Base-by-base conservation (phyloP, 2,113 vertebrate genomes). In the Nycticebus coucang region DNA sequence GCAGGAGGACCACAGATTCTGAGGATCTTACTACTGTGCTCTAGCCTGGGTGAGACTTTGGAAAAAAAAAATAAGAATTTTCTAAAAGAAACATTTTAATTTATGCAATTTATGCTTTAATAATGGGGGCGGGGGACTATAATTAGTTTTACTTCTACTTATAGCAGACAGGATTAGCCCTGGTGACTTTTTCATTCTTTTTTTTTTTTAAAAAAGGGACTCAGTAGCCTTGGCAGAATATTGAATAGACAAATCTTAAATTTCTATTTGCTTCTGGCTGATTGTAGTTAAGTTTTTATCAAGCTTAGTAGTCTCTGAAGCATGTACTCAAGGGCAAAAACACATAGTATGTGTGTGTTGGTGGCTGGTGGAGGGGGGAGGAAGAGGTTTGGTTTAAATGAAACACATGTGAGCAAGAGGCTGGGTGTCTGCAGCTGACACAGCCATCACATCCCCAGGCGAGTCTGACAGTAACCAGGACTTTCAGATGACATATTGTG, bases 381-480 rank as follows among this genome's bases (percentile, higher is more conserved):
- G 4, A 2, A 30, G 26, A 55, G 91, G 82, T 68, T 2, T 17
- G 30, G 13, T 57, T 95, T 69, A 81, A 87, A 94, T 41, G 87
- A 95, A 96, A 93, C 87, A 80, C 28, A 86, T 86, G 57, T 80
- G 53, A 71, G 50, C 45, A 62, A 93, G 83, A 95, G 79, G 37
- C 95, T 78, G 68, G 55, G 55, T 91, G 91, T 78, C 80, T 90
- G 71, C 26, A 53, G 41, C 37, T 17, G 53, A 37, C 69, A 28
- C 0, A 45, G 66, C 57, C n/a, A 78, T 28, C 59, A 83, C 45
- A 60, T 2, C 13, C 28, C 86, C 82, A 62, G 50, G 75, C 8
- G 45, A 74, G 60, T 26, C 0, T 88, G 81, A 66, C 75, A 92
- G 1, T 30, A 68, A 33, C 57, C 94, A 95, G 68, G 83, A 35